Base-by-base conservation (phyloP, 2,113 vertebrate species). In the Macroglossus sobrinus region DNA sequence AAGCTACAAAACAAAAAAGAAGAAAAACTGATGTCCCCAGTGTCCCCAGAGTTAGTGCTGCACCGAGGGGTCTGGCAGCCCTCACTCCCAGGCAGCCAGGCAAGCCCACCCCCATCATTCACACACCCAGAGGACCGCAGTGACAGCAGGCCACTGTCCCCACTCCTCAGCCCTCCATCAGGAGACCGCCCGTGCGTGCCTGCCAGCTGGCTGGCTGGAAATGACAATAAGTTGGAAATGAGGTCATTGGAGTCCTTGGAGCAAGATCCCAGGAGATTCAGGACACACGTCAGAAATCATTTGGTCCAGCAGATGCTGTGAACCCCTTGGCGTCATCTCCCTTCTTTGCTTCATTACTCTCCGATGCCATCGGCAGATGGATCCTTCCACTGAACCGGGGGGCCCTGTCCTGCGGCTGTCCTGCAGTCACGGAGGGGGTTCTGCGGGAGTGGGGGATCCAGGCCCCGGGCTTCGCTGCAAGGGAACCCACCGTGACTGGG, bases 261-360 rank as follows among this genome's bases (percentile, higher is more conserved):
- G 55, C 69, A 4, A 63, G 89, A 76, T 76, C 89, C 87, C 59
- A 68, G 40, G 90, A 47, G 68, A 75, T 90, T 68, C 45, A 94
- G 92, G 78, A 33, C 89, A 98, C 97, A 97, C 47, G 89, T 96
- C 97, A 97, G 89, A 28, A 89, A 95, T 11, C 81, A 95, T 97
- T 47, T 96, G 96, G 94, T 90, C 96, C 80, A 84, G 84, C 97
- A 68, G 97, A 85, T 38, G 4, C 82, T 88, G 64, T 57, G 79
- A 21, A 55, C 53, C 90, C 81, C 86, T 87, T 43, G 81, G 86
- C 97, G 91, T 59, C 85, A 53, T 0, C 35, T 89, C 50, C 50
- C 50, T 88, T 47, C 92, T 94, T 40, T 88, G 19, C 76, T 81
- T 8, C 43, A 68, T 96, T 95, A 72, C 61, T 79, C 57, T 93